Conservation (phyloP, 2,888 invertebrate genomes). For the Volucella inanis region DNA sequence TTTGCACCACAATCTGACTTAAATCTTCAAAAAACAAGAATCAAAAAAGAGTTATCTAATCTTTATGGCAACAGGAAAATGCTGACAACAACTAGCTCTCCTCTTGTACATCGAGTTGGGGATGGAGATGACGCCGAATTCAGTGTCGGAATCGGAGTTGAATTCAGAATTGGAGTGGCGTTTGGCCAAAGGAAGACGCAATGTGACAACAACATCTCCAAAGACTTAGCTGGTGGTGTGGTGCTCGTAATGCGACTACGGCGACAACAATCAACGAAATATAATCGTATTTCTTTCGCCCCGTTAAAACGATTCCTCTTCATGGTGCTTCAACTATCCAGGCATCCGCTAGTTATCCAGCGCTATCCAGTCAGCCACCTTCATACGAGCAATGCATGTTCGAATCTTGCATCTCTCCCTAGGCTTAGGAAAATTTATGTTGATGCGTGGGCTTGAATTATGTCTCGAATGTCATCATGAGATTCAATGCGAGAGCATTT, state of each 20-base stretch:
- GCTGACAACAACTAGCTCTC: constrained; percentile 71
- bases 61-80: constrained; percentile 74
- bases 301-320: constrained; percentile 56
- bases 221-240: constrained; percentile 54
- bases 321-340: constrained; percentile 24
- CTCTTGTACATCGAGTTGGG: constrained; percentile 42
- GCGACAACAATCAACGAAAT: constrained; percentile 75
- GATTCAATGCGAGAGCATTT: constrained; percentile 83
- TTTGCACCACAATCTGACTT: constrained; percentile 70
- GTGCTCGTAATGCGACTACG: constrained; percentile 70
- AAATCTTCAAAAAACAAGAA: constrained; percentile 60
- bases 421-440: constrained; percentile 75
- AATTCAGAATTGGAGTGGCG: background rate
- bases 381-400: constrained; percentile 66
- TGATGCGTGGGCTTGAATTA: constrained; percentile 83
- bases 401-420: constrained; percentile 36
- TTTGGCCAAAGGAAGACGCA: constrained; percentile 43
- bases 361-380: constrained; percentile 61
- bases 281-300: constrained; percentile 74
- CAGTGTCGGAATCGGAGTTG: background rate
- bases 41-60: constrained; percentile 72
- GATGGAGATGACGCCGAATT: no score
- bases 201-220: constrained; percentile 54
- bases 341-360: background rate
- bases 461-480: constrained; percentile 83